These are phyloP conservation scores for Candoia aspera DNA, from an alignment of 2,113 vertebrate genomes.

Conservation along the genomic window DNA sequence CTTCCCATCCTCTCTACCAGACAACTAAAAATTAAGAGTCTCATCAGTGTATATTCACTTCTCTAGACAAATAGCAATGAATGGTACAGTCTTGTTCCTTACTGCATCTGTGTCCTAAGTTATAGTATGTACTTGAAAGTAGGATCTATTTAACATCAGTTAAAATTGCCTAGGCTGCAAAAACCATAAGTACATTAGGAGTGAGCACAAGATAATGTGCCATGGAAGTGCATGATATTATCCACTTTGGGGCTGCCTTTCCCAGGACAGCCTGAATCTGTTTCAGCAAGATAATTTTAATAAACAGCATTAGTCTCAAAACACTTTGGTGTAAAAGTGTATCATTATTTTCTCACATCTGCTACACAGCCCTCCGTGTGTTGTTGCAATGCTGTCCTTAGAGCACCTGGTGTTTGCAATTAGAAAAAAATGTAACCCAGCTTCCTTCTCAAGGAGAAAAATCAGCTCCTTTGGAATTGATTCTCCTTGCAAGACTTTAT, in stretches of 20 bases:
- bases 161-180: background rate
- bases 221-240: no score
- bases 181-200: background rate
- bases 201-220: background rate
- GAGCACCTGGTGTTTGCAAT: background rate
- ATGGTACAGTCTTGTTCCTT: background rate
- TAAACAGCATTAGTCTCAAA: background rate
- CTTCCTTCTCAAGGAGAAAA: slow-evolving; percentile 7
- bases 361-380: background rate
- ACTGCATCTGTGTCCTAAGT: background rate
- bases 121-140: background rate
- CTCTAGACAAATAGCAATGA: background rate
- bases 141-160: background rate
- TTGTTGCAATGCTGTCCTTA: background rate
- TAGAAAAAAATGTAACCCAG: background rate
- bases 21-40: background rate
- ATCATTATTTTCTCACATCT: slow-evolving; percentile 19
- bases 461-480: slow-evolving; percentile 9
- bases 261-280: background rate
- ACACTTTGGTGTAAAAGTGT: slow-evolving; percentile 17
- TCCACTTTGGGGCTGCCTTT: background rate
- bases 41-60: background rate
- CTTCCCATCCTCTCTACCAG: background rate
- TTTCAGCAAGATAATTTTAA: background rate
- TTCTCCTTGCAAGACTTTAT: slow-evolving; percentile 11